A percentile compares a stretch with the other conserved stretches of the same genome.
phyloP scores from a whole-genome alignment of 2,888 invertebrate genomes.

The Cephonodes hylas region DNA sequence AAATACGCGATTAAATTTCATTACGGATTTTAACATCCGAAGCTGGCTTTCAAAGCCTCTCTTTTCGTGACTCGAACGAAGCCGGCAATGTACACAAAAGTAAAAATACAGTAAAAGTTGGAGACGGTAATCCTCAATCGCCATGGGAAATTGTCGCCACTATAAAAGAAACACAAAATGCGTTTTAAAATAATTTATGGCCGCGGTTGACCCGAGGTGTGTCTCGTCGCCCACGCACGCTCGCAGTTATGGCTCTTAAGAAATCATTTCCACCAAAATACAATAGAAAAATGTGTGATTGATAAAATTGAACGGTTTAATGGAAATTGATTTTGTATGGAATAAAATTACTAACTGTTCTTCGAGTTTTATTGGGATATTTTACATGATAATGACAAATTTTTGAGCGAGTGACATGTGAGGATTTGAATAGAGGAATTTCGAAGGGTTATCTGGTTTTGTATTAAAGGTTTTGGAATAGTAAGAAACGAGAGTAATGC shows the following conservation, averaged over 20 bases:
- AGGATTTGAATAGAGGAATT: too few relatives aligned
- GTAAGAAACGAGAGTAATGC: too few relatives aligned
- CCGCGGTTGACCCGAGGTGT: slow-evolving; percentile 38
- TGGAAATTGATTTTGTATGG: not conserved
- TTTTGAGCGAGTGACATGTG: too few relatives aligned
- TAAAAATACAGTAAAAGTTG: not conserved
- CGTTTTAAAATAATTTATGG: slow-evolving; percentile 47
- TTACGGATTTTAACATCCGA: not conserved
- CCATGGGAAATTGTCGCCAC: slow-evolving; percentile 8
- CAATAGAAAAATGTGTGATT: not conserved
- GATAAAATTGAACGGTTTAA: slow-evolving; percentile 4
- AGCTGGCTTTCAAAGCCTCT: not conserved
- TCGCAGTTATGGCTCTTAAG: not conserved
- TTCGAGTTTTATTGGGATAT: not conserved
- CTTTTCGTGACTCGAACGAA: not conserved
- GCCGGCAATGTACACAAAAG: not conserved
- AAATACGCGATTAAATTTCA: not conserved
- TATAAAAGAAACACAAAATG: slow-evolving; percentile 13
- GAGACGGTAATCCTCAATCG: not conserved
- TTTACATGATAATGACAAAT: too few relatives aligned
- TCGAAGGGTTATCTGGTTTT: too few relatives aligned
- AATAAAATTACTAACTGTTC: not conserved
- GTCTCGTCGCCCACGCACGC: not conserved
- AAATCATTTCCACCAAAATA: slow-evolving; percentile 3
- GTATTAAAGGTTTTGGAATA: too few relatives aligned